Conservation (phyloP, 2,888 invertebrate genomes). For the Folsomia candida region DNA sequence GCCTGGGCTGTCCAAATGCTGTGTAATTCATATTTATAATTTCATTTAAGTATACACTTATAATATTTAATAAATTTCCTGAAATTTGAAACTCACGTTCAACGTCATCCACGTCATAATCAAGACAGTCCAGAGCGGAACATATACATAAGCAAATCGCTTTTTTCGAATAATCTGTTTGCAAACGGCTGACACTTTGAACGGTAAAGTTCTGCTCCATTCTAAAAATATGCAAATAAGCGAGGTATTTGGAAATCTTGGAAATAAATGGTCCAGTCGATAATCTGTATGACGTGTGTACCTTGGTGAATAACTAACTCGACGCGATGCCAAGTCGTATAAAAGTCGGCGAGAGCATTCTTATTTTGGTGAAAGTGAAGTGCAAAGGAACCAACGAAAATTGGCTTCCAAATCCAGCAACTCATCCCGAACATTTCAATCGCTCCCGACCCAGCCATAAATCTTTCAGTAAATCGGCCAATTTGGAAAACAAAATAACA, state of each 20-base stretch:
- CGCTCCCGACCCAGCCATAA: neutral
- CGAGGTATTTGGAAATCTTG: neutral
- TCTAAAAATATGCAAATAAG: neutral
- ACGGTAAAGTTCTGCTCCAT: neutral
- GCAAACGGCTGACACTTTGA: neutral
- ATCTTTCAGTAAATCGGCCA: neutral
- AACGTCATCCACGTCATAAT: slow-evolving; percentile 4
- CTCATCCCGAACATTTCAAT: slow-evolving; percentile 17
- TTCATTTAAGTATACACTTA: too few relatives aligned
- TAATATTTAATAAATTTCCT: too few relatives aligned
- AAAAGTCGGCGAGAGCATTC: neutral
- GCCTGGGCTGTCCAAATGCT: slow-evolving; percentile 1
- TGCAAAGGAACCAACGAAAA: slow-evolving; percentile 5
- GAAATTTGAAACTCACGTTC: too few relatives aligned
- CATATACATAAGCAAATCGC: neutral
- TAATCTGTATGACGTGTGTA: neutral
- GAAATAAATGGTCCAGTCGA: too few relatives aligned
- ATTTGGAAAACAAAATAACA: slow-evolving; percentile 10
- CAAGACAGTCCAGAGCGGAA: slow-evolving; percentile 3
- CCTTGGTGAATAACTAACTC: slow-evolving; percentile 8
- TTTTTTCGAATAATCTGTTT: neutral
- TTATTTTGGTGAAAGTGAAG: slow-evolving; percentile 10
- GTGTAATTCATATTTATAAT: too few relatives aligned
- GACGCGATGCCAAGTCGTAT: slow-evolving; percentile 7
- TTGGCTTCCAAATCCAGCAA: slow-evolving; percentile 20